Percentiles rank a stretch among this genome's conserved stretches.
Evolutionary conservation across 2,113 vertebrate genomes (phyloP).

Genomic region (Aleadryas rufinucha): DNA sequence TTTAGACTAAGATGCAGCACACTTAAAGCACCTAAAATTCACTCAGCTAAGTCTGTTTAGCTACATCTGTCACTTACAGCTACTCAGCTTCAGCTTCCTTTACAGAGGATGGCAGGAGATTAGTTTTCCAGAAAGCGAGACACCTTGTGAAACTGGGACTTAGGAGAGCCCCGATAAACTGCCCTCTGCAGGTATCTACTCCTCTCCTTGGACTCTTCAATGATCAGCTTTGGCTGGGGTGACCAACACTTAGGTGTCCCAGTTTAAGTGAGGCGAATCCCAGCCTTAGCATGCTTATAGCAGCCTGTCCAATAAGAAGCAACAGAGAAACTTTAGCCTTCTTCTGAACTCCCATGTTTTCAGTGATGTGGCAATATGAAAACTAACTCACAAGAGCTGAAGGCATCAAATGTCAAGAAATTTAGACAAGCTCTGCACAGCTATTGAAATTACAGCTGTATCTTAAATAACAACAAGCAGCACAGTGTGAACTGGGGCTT

Average conservation of each 20-base stretch:
- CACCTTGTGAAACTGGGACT: background rate
- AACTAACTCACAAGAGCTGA: background rate
- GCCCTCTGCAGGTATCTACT: background rate
- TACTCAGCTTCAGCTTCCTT: background rate
- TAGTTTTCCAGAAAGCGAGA: background rate
- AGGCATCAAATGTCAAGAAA: background rate
- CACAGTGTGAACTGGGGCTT: background rate
- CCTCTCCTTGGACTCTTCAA: background rate
- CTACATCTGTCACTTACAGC: background rate
- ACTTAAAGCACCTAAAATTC: background rate
- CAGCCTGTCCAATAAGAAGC: background rate
- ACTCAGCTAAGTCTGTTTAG: background rate
- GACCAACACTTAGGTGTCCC: background rate
- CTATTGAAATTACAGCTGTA: background rate
- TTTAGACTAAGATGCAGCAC: background rate
- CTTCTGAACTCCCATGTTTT: fast-evolving
- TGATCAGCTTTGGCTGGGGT: background rate
- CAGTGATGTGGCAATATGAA: background rate
- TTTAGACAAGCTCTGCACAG: background rate
- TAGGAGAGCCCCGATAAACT: background rate
- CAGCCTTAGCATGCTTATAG: background rate
- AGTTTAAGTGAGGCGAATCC: background rate
- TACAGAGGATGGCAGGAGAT: background rate
- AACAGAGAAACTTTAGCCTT: background rate
- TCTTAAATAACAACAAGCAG: background rate